Conservation (phyloP, 1,140 invertebrate species). For the Orussus abietinus region DNA sequence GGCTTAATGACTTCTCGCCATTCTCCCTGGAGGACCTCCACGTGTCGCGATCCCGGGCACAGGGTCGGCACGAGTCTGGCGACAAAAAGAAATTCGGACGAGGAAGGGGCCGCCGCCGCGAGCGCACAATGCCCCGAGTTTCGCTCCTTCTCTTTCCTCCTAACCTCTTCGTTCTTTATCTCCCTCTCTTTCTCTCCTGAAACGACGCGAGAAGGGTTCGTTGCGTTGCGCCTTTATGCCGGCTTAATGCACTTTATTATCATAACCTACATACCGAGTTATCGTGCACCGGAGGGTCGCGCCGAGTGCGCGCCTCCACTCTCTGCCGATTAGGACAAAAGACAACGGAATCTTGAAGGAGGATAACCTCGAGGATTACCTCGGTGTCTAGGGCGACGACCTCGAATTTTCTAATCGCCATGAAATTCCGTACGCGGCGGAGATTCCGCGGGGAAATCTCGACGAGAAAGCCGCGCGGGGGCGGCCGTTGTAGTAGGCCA, state of each 20-base stretch:
- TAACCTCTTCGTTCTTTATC: background rate
- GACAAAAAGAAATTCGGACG: background rate
- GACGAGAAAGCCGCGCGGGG: too few species aligned
- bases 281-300: constrained; percentile 40
- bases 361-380: too few species aligned
- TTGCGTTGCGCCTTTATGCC: constrained; percentile 36
- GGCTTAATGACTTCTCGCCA: constrained; percentile 3
- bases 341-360: too few species aligned
- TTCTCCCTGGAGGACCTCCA: too few species aligned
- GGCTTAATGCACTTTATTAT: constrained; percentile 47
- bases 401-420: too few species aligned
- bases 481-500: too few species aligned
- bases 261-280: constrained; percentile 51
- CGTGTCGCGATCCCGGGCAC: too few species aligned
- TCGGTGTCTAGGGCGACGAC: too few species aligned
- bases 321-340: too few species aligned
- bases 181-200: background rate
- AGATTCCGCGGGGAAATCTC: too few species aligned
- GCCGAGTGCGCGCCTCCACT: constrained; percentile 24
- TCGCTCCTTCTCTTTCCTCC: background rate
- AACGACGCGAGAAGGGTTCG: constrained; percentile 10
- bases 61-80: too few species aligned
- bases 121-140: background rate
- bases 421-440: too few species aligned
- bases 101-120: constrained; percentile 12